phyloP scores from a whole-genome alignment of 2,888 invertebrate genomes.

The Pachymerium ferrugineum region DNA sequence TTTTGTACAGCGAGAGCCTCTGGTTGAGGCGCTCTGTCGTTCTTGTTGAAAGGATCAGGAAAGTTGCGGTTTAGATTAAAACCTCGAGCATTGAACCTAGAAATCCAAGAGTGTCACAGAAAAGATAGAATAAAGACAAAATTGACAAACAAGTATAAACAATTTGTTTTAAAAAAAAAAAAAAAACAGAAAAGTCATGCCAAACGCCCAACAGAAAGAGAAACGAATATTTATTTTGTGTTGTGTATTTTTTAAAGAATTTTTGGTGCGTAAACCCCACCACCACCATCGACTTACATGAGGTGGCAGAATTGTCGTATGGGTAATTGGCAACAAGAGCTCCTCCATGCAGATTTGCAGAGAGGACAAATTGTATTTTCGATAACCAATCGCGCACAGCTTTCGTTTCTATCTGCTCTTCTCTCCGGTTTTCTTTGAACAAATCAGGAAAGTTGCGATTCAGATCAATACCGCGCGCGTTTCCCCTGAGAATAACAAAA shows the following conservation, averaged over 20 bases:
- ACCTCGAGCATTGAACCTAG: constrained; percentile 75
- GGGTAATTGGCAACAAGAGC: constrained; percentile 95
- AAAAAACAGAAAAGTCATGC: neutral
- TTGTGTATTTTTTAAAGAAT: neutral
- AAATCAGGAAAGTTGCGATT: constrained; percentile 96
- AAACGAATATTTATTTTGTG: neutral
- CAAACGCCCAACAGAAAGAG: neutral
- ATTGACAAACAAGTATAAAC: neutral
- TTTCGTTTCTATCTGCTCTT: constrained; percentile 85
- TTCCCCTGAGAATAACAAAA: constrained; percentile 59
- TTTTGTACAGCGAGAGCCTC: constrained; percentile 90
- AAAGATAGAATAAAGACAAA: neutral
- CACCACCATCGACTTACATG: constrained; percentile 63
- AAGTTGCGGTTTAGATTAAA: constrained; percentile 93
- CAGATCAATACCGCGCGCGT: constrained; percentile 80
- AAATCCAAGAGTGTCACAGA: constrained; percentile 31
- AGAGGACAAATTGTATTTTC: constrained; percentile 86
- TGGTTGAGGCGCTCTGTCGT: constrained; percentile 76
- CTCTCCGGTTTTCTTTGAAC: constrained; percentile 78
- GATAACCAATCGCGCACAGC: constrained; percentile 91
- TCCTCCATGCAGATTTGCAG: constrained; percentile 91
- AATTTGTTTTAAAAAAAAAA: neutral
- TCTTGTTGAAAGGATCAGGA: constrained; percentile 88
- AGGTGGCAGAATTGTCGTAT: constrained; percentile 89
- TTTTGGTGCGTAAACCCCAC: neutral